Base-by-base conservation (phyloP, 2,888 invertebrate genomes). In the Tineola bisselliella region DNA sequence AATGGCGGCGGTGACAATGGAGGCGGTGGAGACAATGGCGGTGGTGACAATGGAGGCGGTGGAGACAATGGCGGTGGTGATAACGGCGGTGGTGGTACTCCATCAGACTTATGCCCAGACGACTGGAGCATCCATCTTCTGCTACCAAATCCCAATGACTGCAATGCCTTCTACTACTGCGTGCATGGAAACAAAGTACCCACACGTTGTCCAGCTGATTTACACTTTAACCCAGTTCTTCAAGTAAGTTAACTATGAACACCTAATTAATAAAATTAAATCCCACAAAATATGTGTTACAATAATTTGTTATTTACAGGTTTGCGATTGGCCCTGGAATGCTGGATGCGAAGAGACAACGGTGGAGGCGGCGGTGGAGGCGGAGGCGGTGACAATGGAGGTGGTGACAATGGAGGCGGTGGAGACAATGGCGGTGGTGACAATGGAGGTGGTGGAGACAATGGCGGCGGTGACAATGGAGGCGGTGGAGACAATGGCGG, bases 81-180 rank as follows among this genome's bases (percentile, higher is more conserved):
- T 10, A 48, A 58, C n/a, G 56, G 61, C 19, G 61, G 58, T 52
- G 64, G 61, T 19, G 66, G 62, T 10, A 44, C 60, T 12, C 62
- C 74, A 0, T 68, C 68, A 0, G 76, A 77, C 19, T 75, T 74
- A 0, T 77, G 78, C 18, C 77, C 77, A 0, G 65, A 65, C 1
- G 66, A 73, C 60, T 70, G 65, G 44, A 54, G 64, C 11, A 62
- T 71, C 0, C 61, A 61, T 25, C 56, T 18, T 1, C 56, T 60
- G n/a, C 8, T 62, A 8, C 62, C 63, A 11, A 62, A 63, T 15
- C 61, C 61, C 19, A 44, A 13, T 2, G 44, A 60, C 15, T 62
- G 62, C 43, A 44, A 11, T 33, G 48, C 60, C 15, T 63, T 62
- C 61, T 63, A 63, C 54, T 43, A 57, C 13, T 63, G 63, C 43